phyloP scores from a whole-genome alignment of 2,113 vertebrate species.

The Grallaria varia region DNA sequence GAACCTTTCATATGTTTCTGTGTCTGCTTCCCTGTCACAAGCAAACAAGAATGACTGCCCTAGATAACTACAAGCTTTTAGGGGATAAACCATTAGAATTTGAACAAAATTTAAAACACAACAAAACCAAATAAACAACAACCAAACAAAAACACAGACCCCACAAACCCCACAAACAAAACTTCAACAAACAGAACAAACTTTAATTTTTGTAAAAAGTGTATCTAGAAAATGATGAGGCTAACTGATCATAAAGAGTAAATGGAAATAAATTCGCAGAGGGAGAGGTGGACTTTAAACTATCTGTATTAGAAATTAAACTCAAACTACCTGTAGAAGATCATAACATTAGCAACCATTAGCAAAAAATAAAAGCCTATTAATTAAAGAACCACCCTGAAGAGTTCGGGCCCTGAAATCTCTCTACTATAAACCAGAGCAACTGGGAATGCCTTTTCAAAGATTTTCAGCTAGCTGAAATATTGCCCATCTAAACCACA shows the following conservation, averaged over 20 bases:
- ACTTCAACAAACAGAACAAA: not conserved
- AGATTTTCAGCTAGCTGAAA: not conserved
- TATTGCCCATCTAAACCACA: not conserved
- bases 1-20: not conserved
- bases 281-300: rapidly evolving
- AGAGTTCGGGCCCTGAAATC: not conserved
- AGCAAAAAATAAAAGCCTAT: not conserved
- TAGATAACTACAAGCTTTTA: not conserved
- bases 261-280: not conserved
- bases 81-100: not conserved
- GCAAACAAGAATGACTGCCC: not conserved
- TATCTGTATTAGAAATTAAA: not conserved
- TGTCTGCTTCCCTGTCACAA: not conserved
- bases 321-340: not conserved
- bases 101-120: not conserved
- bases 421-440: not conserved
- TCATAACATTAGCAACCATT: not conserved
- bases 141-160: not conserved
- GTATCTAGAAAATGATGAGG: not conserved
- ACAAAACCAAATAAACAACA: not conserved
- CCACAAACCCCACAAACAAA: not conserved
- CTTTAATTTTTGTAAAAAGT: not conserved
- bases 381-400: not conserved
- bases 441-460: not conserved
- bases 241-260: not conserved